Evolutionary conservation across 2,113 vertebrate species (phyloP), one percentile per base, ranked within the genome.

Genomic region (Coryphaenoides rupestris): DNA sequence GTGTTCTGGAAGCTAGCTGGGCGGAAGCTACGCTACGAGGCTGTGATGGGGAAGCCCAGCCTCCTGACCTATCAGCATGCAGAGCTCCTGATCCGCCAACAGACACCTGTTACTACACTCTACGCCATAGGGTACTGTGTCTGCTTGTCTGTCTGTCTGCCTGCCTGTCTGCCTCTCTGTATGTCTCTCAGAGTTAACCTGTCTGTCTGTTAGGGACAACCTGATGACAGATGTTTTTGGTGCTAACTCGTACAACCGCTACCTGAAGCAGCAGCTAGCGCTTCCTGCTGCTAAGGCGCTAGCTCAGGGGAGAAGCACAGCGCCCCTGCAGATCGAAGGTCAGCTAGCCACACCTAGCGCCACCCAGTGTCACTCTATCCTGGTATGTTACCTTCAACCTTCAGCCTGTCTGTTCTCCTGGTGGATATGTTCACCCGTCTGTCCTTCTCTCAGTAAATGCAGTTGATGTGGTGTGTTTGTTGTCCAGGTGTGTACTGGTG

Each of bases 1-100:
- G 91, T 94, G 66, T 95, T 93, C 85, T 93, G 91, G 88, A 96
- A 94, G 80, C 82, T 96, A 73, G 94, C 93, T 0, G 94, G 93
- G 17, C 88, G 63, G n/a, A 91, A 94, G 0, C 79, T 96, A 74
- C 90, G 91, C 73, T 95, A 96, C 0, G 85, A 94, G 61, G 90
- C 79, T 0, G 28, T 96, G 55, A 86, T 96, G 80, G 95, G 95
- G 55, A 96, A 96, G 28, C 95, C 94, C 19, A 91, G 92, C n/a
- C 84, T 91, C 65, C 60, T 95, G 61, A 96, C 94, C 0, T 96
- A 95, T 77, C 94, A 92, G 63, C 94, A 92, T 0, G 93, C 94
- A 0, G 94, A 95, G 60, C 83, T 88, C 65, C 84, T 93, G n/a
- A 71, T 93, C 76, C 68, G 88, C 49, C 77, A 82, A 1, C 90